Percentiles rank a stretch among this genome's conserved stretches.
Conservation (phyloP, 1,140 invertebrate genomes). For the Harpegnathos saltator region DNA sequence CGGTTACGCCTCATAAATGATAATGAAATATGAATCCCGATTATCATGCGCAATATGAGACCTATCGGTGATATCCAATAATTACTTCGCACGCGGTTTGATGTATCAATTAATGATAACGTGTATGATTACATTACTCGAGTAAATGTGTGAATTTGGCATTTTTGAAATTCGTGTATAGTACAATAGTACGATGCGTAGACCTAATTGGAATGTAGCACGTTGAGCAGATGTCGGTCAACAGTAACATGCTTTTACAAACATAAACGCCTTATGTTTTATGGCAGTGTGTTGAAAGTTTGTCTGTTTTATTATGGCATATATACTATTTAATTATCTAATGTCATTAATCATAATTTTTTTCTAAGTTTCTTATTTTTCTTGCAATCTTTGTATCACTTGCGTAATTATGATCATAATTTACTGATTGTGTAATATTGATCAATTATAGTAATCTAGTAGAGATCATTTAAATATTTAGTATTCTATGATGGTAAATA, state of each 20-base stretch:
- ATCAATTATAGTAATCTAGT: no score
- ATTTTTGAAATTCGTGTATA: conserved; percentile 8
- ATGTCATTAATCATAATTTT: not conserved
- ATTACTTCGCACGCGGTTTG: not conserved
- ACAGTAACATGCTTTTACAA: conserved; percentile 10
- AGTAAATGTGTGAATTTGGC: not conserved
- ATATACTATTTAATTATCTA: conserved; percentile 26
- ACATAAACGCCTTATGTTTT: conserved; percentile 22
- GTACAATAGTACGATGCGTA: conserved; percentile 1
- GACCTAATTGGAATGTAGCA: conserved; percentile 4
- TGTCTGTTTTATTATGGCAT: conserved; percentile 37
- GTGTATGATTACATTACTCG: not conserved
- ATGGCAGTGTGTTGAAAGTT: conserved; percentile 51
- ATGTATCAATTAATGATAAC: conserved; percentile 2
- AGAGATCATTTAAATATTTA: conserved; percentile 27
- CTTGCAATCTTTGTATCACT: conserved; percentile 4
- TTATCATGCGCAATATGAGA: not conserved
- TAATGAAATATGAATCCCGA: not conserved
- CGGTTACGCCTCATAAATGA: not conserved
- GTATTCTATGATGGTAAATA: not conserved
- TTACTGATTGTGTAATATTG: not conserved
- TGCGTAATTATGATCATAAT: conserved; percentile 13
- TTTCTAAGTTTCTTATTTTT: conserved; percentile 3
- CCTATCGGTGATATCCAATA: not conserved
- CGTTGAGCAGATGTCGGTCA: not conserved